A percentile compares a stretch with the other conserved stretches of the same genome.
phyloP scores from a whole-genome alignment of 2,888 invertebrate species.

The Oscheius myriophilus region DNA sequence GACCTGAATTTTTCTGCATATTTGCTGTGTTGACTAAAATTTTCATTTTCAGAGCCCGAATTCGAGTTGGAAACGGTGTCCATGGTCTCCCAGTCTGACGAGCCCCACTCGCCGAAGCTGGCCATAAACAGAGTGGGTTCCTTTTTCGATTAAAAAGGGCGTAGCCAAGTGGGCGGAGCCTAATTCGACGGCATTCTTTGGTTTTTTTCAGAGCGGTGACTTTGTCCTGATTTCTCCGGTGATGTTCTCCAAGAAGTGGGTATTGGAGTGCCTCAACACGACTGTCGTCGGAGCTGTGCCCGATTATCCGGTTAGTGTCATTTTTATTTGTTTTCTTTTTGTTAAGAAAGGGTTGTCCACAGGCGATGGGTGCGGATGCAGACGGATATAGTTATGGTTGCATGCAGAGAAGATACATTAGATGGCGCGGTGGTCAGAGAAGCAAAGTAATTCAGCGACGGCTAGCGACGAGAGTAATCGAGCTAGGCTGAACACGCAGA shows the following conservation, averaged over 20 bases:
- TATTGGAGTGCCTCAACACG: neutral
- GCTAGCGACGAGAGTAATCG: too few relatives aligned
- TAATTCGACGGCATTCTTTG: too few relatives aligned
- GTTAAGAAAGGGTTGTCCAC: neutral
- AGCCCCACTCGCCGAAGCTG: constrained; percentile 3
- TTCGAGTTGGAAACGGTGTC: constrained; percentile 6
- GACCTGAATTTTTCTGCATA: too few relatives aligned
- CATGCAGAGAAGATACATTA: too few relatives aligned
- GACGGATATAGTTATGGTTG: too few relatives aligned
- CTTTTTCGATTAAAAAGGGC: neutral
- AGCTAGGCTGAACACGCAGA: too few relatives aligned
- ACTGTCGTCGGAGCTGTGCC: constrained; percentile 8
- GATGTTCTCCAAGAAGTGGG: constrained; percentile 20
- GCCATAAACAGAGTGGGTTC: neutral
- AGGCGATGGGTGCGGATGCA: too few relatives aligned
- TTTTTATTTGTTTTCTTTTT: neutral
- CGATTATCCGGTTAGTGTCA: constrained; percentile 11
- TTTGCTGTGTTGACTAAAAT: too few relatives aligned
- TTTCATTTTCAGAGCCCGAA: neutral
- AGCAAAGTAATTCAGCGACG: too few relatives aligned
- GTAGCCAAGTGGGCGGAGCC: too few relatives aligned
- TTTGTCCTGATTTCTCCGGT: constrained; percentile 18
- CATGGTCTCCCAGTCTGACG: neutral
- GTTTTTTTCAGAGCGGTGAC: constrained; percentile 9
- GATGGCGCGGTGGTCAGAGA: too few relatives aligned